Evolutionary conservation across 2,113 vertebrate species (phyloP), one percentile per base, ranked within the genome.

Genomic region (Prinia subflava): DNA sequence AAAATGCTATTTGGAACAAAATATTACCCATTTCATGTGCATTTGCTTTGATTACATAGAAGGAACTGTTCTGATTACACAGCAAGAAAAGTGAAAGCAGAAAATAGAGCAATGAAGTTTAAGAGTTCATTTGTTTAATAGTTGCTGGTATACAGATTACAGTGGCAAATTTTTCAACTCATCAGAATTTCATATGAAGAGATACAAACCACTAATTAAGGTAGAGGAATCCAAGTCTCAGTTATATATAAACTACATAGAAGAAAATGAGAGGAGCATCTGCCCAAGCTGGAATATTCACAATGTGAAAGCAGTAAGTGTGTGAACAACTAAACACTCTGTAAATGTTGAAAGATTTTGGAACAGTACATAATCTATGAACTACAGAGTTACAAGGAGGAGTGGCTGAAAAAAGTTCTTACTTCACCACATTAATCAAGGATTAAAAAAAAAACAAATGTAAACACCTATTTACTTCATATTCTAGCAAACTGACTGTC

Each of bases 111-210:
- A 95, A 39, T 35, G 52, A 83, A 81, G 37, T 92, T 92, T 74
- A 68, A 82, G 62, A 94, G 69, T 75, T 87, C 25, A 47, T 94
- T 94, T 96, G 91, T 92, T 95, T 90, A 57, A 37, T 30, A 83
- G 78, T 83, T 3, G 7, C 64, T 84, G 37, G 22, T 42, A 64
- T 44, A 94, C 60, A 85, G 46, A 92, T 83, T 83, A 89, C 55
- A 89, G 52, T 47, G 42, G 68, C 16, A 83, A 89, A 60, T 52
- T 47, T 64, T 90, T 87, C 52, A 69, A n/a, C n/a, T 92, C 41
- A 87, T 91, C 55, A 83, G 67, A 92, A 95, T 79, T 90, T 84
- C 50, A 41, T 59, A n/a, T 28, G 42, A 90, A 85, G 71, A 79
- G 37, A 73, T 44, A 91, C 27, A 95, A 93, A 83, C 37, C 31